Percentiles rank a stretch among this genome's conserved stretches.
Conservation (phyloP, 53 echinoderm and acorn worm genomes). For the Hippasteria phrygiana region DNA sequence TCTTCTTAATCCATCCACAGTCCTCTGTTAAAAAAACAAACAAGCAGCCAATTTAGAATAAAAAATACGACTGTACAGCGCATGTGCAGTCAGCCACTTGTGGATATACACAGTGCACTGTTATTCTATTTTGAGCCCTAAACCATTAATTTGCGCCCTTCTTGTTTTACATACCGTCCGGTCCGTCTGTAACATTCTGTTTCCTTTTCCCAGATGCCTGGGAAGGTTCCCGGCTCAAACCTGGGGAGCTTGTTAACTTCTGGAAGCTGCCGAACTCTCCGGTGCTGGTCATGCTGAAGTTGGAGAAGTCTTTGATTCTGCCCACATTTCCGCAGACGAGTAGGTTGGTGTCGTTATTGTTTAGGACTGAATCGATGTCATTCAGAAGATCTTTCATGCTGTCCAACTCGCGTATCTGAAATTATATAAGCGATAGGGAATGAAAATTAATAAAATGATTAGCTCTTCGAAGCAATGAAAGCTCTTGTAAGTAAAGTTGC, state of each 20-base stretch:
- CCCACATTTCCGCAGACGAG: slow-evolving; percentile 28
- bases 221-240: not conserved
- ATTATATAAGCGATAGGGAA: not conserved
- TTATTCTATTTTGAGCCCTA: too few relatives aligned
- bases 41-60: not conserved
- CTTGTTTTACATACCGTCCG: not conserved
- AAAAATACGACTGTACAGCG: too few relatives aligned
- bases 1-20: slow-evolving; percentile 64
- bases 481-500: too few relatives aligned
- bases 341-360: slow-evolving; percentile 11
- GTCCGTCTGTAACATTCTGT: not conserved
- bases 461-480: too few relatives aligned
- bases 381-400: not conserved
- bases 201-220: not conserved
- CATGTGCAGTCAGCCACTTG: too few relatives aligned
- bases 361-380: not conserved
- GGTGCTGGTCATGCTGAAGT: not conserved
- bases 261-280: not conserved
- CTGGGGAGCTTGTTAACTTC: not conserved
- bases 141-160: not conserved
- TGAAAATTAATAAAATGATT: not conserved
- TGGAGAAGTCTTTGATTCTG: not conserved
- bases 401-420: not conserved
- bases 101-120: too few relatives aligned
- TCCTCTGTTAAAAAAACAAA: slow-evolving; percentile 28